These are phyloP conservation scores for Ptilodon capucinus DNA, from an alignment of 2,888 invertebrate genomes.

Conservation along the genomic window DNA sequence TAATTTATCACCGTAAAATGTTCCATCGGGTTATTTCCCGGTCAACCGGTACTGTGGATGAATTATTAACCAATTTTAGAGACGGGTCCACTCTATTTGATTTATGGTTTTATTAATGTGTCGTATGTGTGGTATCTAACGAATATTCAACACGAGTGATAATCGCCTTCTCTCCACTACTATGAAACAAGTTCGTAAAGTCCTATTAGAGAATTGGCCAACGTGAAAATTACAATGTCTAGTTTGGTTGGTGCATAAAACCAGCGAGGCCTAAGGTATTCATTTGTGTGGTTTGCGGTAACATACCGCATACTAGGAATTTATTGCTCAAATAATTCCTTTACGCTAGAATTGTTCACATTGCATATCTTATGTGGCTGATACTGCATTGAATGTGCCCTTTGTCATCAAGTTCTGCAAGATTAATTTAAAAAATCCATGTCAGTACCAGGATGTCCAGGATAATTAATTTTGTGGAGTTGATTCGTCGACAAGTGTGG, in stretches of 20 bases:
- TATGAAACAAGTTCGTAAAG: slow-evolving; percentile 9
- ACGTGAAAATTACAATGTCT: slow-evolving; percentile 6
- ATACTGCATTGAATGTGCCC: too few relatives aligned
- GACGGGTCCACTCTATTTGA: slow-evolving; percentile 2
- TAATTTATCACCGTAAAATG: slow-evolving; percentile 19
- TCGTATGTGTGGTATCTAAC: background rate
- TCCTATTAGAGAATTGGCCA: background rate
- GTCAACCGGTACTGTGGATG: background rate
- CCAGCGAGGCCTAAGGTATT: slow-evolving; percentile 13
- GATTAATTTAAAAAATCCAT: background rate
- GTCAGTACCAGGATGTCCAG: background rate
- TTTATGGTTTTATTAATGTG: slow-evolving; percentile 3
- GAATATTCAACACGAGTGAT: background rate
- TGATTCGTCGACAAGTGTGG: slow-evolving; percentile 5
- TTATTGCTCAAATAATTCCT: slow-evolving; percentile 18
- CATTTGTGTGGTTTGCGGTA: slow-evolving; percentile 31
- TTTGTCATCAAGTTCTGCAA: too few relatives aligned
- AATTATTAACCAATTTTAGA: slow-evolving; percentile 8
- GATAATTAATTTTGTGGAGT: background rate
- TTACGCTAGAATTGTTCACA: background rate
- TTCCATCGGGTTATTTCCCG: slow-evolving; percentile 2
- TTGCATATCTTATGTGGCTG: background rate
- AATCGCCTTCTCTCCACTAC: slow-evolving; percentile 4
- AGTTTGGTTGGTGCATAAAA: slow-evolving; percentile 13
- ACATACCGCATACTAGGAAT: slow-evolving; percentile 20